Evolutionary conservation across 2,113 vertebrate species (phyloP).

Genomic region (Rhinolophus ferrumequinum): DNA sequence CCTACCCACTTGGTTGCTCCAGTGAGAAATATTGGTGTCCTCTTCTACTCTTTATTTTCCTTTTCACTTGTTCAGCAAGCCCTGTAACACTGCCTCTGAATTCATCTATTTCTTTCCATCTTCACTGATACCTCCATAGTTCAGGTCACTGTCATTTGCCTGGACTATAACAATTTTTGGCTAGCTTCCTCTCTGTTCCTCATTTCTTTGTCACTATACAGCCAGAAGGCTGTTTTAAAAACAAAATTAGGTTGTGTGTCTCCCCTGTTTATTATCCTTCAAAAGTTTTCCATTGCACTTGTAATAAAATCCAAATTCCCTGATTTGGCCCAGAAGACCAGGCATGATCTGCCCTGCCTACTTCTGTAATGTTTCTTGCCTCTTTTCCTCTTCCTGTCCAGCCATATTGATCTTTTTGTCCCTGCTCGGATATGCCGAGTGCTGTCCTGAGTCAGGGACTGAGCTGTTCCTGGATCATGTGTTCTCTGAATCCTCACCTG

Average conservation of each 20-base stretch:
- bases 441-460: too few relatives aligned
- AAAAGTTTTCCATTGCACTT: neutral
- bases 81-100: too few relatives aligned
- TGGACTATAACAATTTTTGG: neutral
- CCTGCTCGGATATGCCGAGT: neutral
- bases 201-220: neutral
- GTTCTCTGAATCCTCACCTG: neutral
- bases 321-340: neutral
- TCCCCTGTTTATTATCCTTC: neutral
- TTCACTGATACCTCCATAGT: rapidly evolving
- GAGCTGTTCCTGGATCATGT: rapidly evolving
- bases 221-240: neutral
- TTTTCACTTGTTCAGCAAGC: neutral
- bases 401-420: neutral
- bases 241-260: neutral
- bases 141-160: too few relatives aligned
- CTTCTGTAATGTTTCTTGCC: neutral
- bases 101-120: neutral
- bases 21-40: rapidly evolving
- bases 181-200: neutral
- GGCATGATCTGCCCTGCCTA: neutral
- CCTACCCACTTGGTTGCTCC: rapidly evolving
- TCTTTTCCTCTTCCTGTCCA: neutral
- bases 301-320: neutral
- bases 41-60: neutral